A percentile compares a stretch with the other conserved stretches of the same genome.
Conservation (phyloP, 2,113 vertebrate genomes). For the Xiphophorus maculatus region DNA sequence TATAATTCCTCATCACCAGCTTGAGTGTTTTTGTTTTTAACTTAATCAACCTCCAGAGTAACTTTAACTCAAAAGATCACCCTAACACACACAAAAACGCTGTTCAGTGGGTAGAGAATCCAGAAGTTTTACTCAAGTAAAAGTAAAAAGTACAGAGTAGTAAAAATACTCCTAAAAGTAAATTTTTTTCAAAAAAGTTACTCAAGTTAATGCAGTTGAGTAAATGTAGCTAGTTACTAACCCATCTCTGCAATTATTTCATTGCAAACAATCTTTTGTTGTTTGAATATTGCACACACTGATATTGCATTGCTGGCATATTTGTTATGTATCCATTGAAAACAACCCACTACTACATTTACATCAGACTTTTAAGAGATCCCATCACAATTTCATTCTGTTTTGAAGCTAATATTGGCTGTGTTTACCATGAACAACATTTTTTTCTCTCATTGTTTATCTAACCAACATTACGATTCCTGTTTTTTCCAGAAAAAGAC, state of each 20-base stretch:
- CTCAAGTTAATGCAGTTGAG: too few relatives aligned
- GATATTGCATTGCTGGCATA: background rate
- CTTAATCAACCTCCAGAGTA: background rate
- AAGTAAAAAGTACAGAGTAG: too few relatives aligned
- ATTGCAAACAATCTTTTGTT: background rate
- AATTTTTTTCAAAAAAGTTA: too few relatives aligned
- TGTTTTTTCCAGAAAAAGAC: conserved; percentile 84
- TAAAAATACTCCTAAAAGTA: too few relatives aligned
- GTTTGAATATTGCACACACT: background rate
- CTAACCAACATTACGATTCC: background rate
- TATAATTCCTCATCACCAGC: background rate
- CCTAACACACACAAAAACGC: background rate
- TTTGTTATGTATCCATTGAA: background rate
- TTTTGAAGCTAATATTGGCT: too few relatives aligned
- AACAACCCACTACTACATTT: background rate
- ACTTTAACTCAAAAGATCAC: background rate
- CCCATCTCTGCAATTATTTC: too few relatives aligned
- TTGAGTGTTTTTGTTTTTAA: background rate
- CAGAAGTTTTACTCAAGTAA: too few relatives aligned
- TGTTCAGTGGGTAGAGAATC: too few relatives aligned
- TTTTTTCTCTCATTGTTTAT: background rate
- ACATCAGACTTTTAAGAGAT: too few relatives aligned
- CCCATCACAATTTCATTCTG: too few relatives aligned
- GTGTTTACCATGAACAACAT: too few relatives aligned
- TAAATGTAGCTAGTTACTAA: too few relatives aligned